Evolutionary conservation across 2,113 vertebrate species (phyloP).

Genomic region (Cathartes aura): DNA sequence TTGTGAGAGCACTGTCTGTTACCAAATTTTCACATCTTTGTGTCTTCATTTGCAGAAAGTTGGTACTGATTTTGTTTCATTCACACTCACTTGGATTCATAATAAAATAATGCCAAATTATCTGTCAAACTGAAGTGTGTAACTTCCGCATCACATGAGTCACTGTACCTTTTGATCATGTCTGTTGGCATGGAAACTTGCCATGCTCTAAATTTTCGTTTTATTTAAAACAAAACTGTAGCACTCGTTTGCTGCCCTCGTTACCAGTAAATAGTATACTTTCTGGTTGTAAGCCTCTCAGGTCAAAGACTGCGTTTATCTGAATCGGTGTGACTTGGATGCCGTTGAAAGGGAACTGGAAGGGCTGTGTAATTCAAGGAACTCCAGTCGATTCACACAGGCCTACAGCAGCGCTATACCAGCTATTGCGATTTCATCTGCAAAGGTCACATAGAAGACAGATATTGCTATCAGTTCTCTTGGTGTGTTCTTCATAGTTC

Average conservation of each 20-base stretch:
- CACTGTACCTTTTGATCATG: constrained; percentile 39
- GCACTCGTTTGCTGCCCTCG: constrained; percentile 33
- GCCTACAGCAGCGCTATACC: background rate
- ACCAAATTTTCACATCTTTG: constrained; percentile 55
- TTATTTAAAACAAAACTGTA: constrained; percentile 18
- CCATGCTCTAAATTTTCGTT: constrained; percentile 7
- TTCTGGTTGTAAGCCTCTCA: constrained; percentile 62
- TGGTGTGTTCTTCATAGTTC: background rate
- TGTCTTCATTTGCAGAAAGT: constrained; percentile 75
- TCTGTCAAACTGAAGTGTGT: constrained; percentile 70
- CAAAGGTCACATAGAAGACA: background rate
- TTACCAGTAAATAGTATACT: background rate
- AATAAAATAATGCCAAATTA: constrained; percentile 80
- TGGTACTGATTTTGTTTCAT: constrained; percentile 72
- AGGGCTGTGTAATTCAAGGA: background rate
- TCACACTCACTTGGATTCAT: constrained; percentile 69
- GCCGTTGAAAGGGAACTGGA: background rate
- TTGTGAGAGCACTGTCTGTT: constrained; percentile 65
- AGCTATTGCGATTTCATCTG: background rate
- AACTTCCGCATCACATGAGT: constrained; percentile 51
- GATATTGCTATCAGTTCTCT: background rate
- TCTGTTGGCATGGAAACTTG: constrained; percentile 46
- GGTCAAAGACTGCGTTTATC: constrained; percentile 21
- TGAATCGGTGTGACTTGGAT: background rate
- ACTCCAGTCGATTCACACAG: background rate